A percentile compares a stretch with the other conserved stretches of the same genome.
These are phyloP conservation scores for Amphipoea lucens DNA, from an alignment of 2,888 invertebrate genomes.

Conservation along the genomic window DNA sequence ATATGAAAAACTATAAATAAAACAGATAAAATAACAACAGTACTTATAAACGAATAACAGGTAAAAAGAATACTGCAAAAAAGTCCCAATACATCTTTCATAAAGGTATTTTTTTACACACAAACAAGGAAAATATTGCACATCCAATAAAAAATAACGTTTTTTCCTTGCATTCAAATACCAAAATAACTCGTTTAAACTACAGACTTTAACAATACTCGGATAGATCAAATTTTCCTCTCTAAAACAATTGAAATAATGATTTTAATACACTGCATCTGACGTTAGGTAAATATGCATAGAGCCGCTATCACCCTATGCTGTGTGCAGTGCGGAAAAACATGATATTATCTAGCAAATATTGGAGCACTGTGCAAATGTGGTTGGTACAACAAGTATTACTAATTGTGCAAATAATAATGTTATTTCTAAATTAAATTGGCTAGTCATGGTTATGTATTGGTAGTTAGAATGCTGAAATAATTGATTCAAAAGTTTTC, in stretches of 20 bases:
- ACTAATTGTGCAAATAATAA: conserved; percentile 49
- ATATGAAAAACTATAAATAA: not conserved
- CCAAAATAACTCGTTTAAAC: conserved; percentile 12
- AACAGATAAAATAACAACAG: not conserved
- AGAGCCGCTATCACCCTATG: not conserved
- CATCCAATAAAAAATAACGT: not conserved
- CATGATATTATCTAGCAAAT: conserved; percentile 46
- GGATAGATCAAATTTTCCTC: conserved; percentile 25
- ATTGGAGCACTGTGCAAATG: conserved; percentile 29
- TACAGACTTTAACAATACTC: conserved; percentile 4
- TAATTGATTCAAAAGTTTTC: not conserved
- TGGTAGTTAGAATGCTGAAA: not conserved
- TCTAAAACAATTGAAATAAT: conserved; percentile 42
- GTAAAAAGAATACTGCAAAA: conserved; percentile 4
- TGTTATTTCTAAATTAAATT: conserved; percentile 39
- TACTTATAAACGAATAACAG: not conserved
- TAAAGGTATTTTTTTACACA: not conserved
- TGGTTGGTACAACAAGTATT: conserved; percentile 7
- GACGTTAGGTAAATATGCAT: conserved; percentile 43
- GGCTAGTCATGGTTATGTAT: conserved; percentile 11
- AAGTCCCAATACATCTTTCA: not conserved
- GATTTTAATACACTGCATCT: conserved; percentile 19
- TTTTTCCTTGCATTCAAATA: conserved; percentile 15
- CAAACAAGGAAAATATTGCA: not conserved
- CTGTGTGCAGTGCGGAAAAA: conserved; percentile 41